A percentile compares a stretch with the other conserved stretches of the same genome.
These are phyloP conservation scores for Sinocyclocheilus rhinocerous DNA, from an alignment of 2,113 vertebrate genomes.

Conservation along the genomic window DNA sequence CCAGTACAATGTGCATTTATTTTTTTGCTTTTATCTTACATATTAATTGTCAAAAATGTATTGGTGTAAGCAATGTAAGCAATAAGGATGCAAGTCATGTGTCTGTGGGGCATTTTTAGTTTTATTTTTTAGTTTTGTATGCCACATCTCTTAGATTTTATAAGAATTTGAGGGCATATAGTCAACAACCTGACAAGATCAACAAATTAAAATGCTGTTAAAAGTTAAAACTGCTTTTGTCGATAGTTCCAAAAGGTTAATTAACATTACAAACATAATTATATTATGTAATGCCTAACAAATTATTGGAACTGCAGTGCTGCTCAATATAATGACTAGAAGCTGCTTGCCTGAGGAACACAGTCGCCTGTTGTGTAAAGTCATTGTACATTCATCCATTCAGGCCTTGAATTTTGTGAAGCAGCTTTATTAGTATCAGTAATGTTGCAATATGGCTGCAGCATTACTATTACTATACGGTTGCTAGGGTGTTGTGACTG, in stretches of 20 bases:
- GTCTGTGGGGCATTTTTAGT: background rate
- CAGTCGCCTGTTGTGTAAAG: background rate
- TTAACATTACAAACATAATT: conserved; percentile 7
- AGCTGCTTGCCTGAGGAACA: background rate
- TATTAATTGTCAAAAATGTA: background rate
- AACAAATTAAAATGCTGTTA: background rate
- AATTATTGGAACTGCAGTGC: background rate
- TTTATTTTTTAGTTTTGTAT: background rate
- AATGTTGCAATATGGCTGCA: background rate
- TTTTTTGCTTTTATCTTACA: no score
- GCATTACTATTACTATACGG: background rate
- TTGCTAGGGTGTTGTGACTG: background rate
- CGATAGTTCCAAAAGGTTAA: background rate
- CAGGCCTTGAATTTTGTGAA: background rate
- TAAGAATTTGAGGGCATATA: background rate
- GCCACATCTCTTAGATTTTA: background rate
- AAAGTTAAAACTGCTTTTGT: background rate
- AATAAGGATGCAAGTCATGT: background rate
- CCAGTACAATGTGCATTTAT: background rate
- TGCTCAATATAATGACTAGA: background rate
- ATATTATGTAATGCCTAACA: background rate
- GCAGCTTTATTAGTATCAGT: background rate
- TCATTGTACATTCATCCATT: background rate
- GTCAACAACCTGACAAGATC: background rate
- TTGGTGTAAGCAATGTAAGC: background rate